Conservation (phyloP, 2,113 vertebrate genomes). For the human (Homo sapiens) region DNA sequence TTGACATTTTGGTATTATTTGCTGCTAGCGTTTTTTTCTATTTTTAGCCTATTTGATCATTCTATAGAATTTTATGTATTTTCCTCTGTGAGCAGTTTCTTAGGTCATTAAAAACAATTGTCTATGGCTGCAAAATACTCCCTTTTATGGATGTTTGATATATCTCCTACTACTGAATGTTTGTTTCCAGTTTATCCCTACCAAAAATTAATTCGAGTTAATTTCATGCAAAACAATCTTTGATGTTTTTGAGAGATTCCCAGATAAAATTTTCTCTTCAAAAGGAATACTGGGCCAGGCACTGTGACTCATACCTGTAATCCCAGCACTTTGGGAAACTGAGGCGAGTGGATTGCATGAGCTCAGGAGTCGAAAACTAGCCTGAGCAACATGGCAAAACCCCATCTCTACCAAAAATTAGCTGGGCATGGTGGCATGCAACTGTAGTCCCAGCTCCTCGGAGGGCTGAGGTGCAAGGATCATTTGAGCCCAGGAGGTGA, state of each 20-base stretch:
- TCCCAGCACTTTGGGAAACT: no score
- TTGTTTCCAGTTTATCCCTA: not conserved
- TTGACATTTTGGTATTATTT: not conserved
- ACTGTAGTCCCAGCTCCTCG: no score
- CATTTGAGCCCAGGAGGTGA: no score
- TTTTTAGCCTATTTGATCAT: conserved; percentile 14
- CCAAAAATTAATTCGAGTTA: conserved; percentile 3
- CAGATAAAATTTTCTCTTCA: conserved; percentile 30
- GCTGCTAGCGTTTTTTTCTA: not conserved
- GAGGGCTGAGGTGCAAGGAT: no score
- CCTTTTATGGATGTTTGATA: conserved; percentile 19
- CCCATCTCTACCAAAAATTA: no score
- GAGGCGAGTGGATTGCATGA: no score
- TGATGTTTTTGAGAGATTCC: not conserved
- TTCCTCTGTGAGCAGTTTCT: conserved; percentile 17
- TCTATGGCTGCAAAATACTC: not conserved
- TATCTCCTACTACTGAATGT: not conserved
- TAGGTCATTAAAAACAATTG: conserved; percentile 5
- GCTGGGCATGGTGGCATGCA: no score
- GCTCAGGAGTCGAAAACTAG: no score
- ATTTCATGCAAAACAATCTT: not conserved
- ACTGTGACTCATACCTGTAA: no score
- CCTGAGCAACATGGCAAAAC: no score
- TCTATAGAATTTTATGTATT: conserved; percentile 43
- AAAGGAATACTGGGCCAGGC: not conserved